Evolutionary conservation across 2,888 invertebrate genomes (phyloP).

Genomic region (Drosophila borborema): DNA sequence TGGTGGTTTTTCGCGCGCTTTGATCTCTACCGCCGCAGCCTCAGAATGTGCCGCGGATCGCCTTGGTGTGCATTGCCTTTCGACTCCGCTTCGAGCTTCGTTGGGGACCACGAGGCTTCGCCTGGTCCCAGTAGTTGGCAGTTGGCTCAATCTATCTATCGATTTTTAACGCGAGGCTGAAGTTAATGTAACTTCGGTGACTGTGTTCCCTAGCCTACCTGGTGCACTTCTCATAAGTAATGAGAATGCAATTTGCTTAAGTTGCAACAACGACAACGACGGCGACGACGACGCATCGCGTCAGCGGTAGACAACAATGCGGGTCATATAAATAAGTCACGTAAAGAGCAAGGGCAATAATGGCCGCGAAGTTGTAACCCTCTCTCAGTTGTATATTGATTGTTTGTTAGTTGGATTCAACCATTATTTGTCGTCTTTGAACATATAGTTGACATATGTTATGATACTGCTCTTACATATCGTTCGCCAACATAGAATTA

Average conservation of each 20-base stretch:
- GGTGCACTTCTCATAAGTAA: slow-evolving; percentile 68
- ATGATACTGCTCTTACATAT: too few species aligned
- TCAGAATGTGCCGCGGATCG: slow-evolving; percentile 24
- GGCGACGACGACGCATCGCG: slow-evolving; percentile 4
- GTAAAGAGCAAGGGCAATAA: slow-evolving; percentile 27
- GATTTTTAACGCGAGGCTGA: slow-evolving; percentile 85
- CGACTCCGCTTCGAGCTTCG: slow-evolving; percentile 37
- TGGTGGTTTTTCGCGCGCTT: slow-evolving; percentile 84
- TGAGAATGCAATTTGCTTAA: slow-evolving; percentile 78
- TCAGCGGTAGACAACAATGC: slow-evolving; percentile 46
- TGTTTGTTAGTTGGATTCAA: slow-evolving; percentile 21
- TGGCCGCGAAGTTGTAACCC: slow-evolving; percentile 11
- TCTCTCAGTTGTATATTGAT: slow-evolving; percentile 11
- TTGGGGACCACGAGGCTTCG: slow-evolving; percentile 51
- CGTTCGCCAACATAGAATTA: too few species aligned
- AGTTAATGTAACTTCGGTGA: slow-evolving; percentile 81
- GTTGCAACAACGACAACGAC: slow-evolving; percentile 25
- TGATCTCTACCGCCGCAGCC: slow-evolving; percentile 80
- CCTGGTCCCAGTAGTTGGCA: slow-evolving; percentile 58
- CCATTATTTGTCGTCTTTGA: slow-evolving; percentile 12
- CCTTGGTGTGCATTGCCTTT: slow-evolving; percentile 4
- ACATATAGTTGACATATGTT: not conserved
- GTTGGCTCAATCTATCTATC: slow-evolving; percentile 83
- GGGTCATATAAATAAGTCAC: slow-evolving; percentile 60
- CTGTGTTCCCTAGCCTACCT: slow-evolving; percentile 6